A percentile compares a stretch with the other conserved stretches of the same genome.
Conservation (phyloP, 92 coral and sea anemone species). For the Epizoanthus stellaris region DNA sequence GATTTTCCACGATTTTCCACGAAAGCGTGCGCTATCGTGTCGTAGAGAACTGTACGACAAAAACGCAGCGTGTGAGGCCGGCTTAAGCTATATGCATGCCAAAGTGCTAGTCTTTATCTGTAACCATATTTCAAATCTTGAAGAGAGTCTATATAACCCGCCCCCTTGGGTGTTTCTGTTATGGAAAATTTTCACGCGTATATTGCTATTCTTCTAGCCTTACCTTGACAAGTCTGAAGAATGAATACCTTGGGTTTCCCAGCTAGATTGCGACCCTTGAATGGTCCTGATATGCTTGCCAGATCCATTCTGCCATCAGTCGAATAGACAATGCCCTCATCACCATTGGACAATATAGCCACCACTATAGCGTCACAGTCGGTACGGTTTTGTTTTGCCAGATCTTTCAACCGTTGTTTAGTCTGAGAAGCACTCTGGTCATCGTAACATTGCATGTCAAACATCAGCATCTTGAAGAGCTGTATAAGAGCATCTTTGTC, state of each 20-base stretch:
- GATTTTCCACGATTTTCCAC: too few relatives aligned
- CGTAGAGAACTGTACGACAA: too few relatives aligned
- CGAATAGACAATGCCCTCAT: constrained; percentile 72
- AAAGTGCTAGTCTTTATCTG: too few relatives aligned
- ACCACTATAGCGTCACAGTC: constrained; percentile 64
- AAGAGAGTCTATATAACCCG: too few relatives aligned
- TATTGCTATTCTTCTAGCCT: too few relatives aligned
- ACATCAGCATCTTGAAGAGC: constrained; percentile 51
- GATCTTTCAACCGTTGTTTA: constrained; percentile 56
- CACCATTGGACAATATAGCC: constrained; percentile 77
- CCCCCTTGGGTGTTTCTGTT: too few relatives aligned
- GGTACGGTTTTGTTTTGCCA: constrained; percentile 55
- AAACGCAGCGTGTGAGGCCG: too few relatives aligned
- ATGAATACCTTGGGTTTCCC: constrained; percentile 84
- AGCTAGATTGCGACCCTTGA: constrained; percentile 61
- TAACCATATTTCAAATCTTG: too few relatives aligned
- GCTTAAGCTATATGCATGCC: too few relatives aligned
- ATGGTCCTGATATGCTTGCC: constrained; percentile 57
- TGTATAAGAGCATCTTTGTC: constrained; percentile 72
- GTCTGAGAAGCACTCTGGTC: constrained; percentile 60
- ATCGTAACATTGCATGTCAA: constrained; percentile 54
- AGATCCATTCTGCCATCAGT: constrained; percentile 75
- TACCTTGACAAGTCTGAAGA: constrained; percentile 87
- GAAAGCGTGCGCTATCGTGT: too few relatives aligned
- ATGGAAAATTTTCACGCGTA: too few relatives aligned